phyloP scores from a whole-genome alignment of 2,113 vertebrate genomes.

The Empidonax alnorum region DNA sequence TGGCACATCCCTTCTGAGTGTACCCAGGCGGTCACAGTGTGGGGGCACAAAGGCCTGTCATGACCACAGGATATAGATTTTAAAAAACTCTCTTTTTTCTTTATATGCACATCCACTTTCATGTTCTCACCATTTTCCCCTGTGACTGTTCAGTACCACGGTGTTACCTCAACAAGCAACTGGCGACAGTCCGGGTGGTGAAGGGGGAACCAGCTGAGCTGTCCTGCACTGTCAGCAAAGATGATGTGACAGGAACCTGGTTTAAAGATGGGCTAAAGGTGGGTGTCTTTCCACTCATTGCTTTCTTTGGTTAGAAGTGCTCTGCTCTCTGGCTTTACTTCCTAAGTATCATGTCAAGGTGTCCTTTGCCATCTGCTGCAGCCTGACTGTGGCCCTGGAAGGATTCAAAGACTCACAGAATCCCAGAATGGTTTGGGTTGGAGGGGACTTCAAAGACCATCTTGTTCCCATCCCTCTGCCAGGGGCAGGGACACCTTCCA shows the following conservation, averaged over 20 bases:
- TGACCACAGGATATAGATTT: accelerated
- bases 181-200: slow-evolving; percentile 74
- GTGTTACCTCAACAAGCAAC: slow-evolving; percentile 76
- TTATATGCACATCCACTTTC: accelerated
- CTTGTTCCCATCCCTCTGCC: background rate
- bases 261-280: slow-evolving; percentile 88
- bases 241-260: slow-evolving; percentile 79
- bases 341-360: background rate
- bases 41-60: background rate
- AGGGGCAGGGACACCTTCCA: background rate
- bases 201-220: slow-evolving; percentile 77
- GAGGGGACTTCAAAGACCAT: background rate
- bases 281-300: background rate
- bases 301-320: background rate
- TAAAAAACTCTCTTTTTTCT: background rate
- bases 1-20: background rate
- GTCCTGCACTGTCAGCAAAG: slow-evolving; percentile 79
- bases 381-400: background rate
- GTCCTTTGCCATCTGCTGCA: background rate
- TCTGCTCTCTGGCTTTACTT: background rate
- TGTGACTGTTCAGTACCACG: slow-evolving; percentile 61
- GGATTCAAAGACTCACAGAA: background rate
- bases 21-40: background rate
- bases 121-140: background rate
- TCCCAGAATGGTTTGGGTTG: background rate